A percentile compares a stretch with the other conserved stretches of the same genome.
Conservation (phyloP, 2,113 vertebrate species). For the Vimba vimba region DNA sequence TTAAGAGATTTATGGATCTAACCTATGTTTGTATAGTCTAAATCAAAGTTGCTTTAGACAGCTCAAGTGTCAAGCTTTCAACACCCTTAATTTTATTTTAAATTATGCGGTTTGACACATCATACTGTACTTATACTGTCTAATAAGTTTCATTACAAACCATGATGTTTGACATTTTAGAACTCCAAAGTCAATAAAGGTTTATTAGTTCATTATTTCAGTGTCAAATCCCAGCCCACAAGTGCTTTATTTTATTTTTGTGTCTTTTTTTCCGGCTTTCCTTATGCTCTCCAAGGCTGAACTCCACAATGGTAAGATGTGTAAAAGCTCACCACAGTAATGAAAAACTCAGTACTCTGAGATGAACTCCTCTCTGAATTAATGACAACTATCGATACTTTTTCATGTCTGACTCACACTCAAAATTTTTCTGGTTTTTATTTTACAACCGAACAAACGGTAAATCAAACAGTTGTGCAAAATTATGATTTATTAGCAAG, state of each 20-base stretch:
- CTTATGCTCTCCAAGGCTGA: neutral
- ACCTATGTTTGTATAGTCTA: neutral
- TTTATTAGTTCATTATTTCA: constrained; percentile 26
- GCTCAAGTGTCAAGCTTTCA: neutral
- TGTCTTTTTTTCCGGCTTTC: neutral
- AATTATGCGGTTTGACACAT: neutral
- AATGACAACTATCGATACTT: constrained; percentile 43
- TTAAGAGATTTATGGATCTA: neutral
- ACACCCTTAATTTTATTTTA: neutral
- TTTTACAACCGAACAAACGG: constrained; percentile 42
- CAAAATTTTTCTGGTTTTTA: constrained; percentile 43
- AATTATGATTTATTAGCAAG: constrained; percentile 47
- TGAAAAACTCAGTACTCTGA: constrained; percentile 24
- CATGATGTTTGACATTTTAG: constrained; percentile 24
- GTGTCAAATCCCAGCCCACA: neutral
- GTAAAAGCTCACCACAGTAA: constrained; percentile 19
- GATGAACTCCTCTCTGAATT: constrained; percentile 31
- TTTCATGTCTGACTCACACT: constrained; percentile 12
- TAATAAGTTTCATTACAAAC: neutral
- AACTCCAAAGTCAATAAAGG: constrained; percentile 16
- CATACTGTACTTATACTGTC: neutral
- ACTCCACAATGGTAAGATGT: neutral
- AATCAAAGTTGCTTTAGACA: neutral
- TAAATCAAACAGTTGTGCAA: constrained; percentile 40
- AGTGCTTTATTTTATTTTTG: neutral